Conservation (phyloP, 2,888 invertebrate genomes). For the Apotomis capreana region DNA sequence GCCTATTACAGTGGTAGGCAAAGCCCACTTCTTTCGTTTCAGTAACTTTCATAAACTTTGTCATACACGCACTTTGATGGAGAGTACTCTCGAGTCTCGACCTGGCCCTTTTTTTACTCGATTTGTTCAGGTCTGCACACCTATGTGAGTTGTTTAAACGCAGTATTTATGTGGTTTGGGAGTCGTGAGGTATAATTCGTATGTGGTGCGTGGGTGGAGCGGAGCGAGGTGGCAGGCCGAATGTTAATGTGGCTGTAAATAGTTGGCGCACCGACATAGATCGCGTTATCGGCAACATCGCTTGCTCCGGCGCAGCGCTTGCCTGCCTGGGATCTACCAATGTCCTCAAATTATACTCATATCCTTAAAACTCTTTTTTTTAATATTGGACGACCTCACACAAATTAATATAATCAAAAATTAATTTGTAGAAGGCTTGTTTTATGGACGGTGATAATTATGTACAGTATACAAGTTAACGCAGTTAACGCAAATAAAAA, state of each 20-base stretch:
- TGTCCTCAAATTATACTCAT: neutral
- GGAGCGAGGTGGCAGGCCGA: neutral
- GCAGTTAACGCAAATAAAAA: too few relatives aligned
- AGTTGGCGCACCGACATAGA: conserved; percentile 22
- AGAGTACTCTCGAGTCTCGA: too few relatives aligned
- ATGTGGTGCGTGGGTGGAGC: conserved; percentile 1
- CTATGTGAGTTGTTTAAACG: neutral
- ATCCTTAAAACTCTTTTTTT: neutral
- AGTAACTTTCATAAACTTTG: too few relatives aligned
- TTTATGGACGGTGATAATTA: too few relatives aligned
- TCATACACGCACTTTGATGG: too few relatives aligned
- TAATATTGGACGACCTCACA: neutral
- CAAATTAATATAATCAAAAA: too few relatives aligned
- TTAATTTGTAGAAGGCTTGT: too few relatives aligned
- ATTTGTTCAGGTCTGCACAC: too few relatives aligned
- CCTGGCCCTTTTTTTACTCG: too few relatives aligned
- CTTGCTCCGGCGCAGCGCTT: neutral
- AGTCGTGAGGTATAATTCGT: neutral
- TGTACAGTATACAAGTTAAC: too few relatives aligned
- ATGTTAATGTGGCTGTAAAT: conserved; percentile 27
- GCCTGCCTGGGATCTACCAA: neutral
- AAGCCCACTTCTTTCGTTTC: too few relatives aligned
- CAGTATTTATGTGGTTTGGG: neutral
- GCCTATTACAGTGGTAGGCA: too few relatives aligned
- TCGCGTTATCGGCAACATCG: conserved; percentile 34